Conservation (phyloP, 2,888 invertebrate genomes). For the Ypsolopha scabrella region DNA sequence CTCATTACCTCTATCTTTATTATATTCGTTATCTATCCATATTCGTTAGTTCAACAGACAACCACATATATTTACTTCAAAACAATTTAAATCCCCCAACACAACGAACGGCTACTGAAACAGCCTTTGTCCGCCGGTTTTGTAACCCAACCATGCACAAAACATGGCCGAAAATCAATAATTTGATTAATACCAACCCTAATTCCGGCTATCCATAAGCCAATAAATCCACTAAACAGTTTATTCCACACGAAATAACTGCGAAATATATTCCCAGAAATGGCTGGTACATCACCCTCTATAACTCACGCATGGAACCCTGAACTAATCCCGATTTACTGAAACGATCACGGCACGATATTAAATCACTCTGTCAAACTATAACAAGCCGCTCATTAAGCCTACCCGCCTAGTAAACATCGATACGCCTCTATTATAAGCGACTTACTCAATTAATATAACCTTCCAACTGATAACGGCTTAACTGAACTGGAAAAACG, state of each 20-base stretch:
- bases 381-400: constrained; percentile 60
- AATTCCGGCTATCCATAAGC: neutral
- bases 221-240: neutral
- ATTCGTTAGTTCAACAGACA: no score
- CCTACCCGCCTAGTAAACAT: constrained; percentile 40
- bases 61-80: no score
- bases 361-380: constrained; percentile 65
- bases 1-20: no score
- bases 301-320: constrained; percentile 51
- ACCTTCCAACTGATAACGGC: constrained; percentile 13
- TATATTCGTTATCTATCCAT: no score
- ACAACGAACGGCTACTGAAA: neutral
- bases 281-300: constrained; percentile 28
- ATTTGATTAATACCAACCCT: neutral
- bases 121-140: neutral
- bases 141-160: neutral
- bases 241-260: neutral
- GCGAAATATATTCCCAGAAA: constrained; percentile 1
- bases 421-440: constrained; percentile 39
- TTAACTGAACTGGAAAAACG: constrained; percentile 13
- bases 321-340: constrained; percentile 57
- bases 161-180: neutral
- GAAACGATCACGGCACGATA: constrained; percentile 53
- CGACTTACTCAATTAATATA: constrained; percentile 40
- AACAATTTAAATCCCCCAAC: neutral